These are phyloP conservation scores for Drosophila setifemur DNA, from an alignment of 1,140 invertebrate genomes.

Conservation along the genomic window DNA sequence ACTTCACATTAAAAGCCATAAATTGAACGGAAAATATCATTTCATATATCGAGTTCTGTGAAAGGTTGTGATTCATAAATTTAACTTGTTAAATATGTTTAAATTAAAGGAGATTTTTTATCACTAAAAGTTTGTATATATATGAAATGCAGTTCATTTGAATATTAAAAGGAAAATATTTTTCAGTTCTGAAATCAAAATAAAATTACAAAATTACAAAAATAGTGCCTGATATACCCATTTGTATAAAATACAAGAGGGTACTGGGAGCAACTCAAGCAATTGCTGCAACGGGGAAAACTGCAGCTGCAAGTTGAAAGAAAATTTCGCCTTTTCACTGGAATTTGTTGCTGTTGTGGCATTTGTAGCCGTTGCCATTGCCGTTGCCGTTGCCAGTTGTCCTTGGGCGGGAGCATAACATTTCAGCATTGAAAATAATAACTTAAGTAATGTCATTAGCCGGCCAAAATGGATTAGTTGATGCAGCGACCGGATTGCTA, in stretches of 20 bases:
- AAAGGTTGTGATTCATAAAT: too few relatives aligned
- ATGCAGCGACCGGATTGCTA: conserved; percentile 24
- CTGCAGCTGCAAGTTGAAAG: conserved; percentile 45
- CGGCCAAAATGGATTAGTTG: conserved; percentile 70
- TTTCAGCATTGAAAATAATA: conserved; percentile 76
- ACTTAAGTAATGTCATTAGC: conserved; percentile 79
- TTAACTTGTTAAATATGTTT: too few relatives aligned
- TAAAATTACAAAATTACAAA: too few relatives aligned
- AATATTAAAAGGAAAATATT: not conserved
- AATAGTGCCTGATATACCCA: not conserved
- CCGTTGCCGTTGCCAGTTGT: conserved; percentile 26
- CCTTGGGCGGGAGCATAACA: conserved; percentile 58
- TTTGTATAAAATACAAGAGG: not conserved
- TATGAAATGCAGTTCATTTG: too few relatives aligned
- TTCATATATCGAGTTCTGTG: too few relatives aligned
- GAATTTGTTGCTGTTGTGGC: conserved; percentile 31
- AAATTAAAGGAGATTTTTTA: too few relatives aligned
- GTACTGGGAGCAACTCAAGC: conserved; percentile 22
- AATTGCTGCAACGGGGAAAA: conserved; percentile 20
- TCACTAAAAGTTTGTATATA: too few relatives aligned
- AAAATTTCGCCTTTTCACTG: conserved; percentile 55
- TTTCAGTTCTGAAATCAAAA: too few relatives aligned
- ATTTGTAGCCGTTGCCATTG: conserved; percentile 5
- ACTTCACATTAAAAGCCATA: too few relatives aligned
- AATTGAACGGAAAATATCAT: too few relatives aligned